Conservation (phyloP, 2,797 vertebrate species). For the Tenualosa thibaudeaui region DNA sequence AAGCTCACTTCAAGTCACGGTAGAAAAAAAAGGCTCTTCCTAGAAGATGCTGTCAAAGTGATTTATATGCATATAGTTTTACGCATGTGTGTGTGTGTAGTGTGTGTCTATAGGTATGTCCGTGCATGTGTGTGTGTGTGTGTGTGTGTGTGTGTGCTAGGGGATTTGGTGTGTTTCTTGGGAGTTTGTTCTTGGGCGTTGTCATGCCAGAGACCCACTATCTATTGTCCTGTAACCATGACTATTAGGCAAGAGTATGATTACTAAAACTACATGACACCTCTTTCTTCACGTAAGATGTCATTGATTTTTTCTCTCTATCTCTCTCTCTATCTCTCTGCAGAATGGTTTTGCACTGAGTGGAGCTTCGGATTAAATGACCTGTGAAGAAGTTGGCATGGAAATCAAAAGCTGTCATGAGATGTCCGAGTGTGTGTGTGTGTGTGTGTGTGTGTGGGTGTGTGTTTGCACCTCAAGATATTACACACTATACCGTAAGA, state of each 20-base stretch:
- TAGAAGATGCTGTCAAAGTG: conserved; percentile 16
- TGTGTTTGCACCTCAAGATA: neutral
- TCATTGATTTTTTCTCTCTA: neutral
- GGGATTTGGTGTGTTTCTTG: neutral
- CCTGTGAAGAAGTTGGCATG: neutral
- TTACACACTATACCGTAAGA: neutral
- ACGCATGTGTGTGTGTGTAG: neutral
- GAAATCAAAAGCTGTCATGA: neutral
- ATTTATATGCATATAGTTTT: neutral
- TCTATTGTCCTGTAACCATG: neutral
- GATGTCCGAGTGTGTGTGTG: neutral
- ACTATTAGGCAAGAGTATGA: neutral
- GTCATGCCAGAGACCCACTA: neutral
- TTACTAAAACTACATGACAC: neutral
- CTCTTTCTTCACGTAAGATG: neutral
- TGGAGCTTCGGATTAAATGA: neutral
- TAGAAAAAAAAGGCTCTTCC: neutral
- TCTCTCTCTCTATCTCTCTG: neutral
- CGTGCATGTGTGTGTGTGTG: no score
- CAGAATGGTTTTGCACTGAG: neutral
- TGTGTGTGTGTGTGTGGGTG: no score
- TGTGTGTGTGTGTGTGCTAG: neutral
- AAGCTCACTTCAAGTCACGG: conserved; percentile 32
- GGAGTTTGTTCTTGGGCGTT: neutral
- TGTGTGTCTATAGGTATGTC: no score